These are phyloP conservation scores for Sander vitreus DNA, from an alignment of 2,113 vertebrate genomes.

Conservation along the genomic window DNA sequence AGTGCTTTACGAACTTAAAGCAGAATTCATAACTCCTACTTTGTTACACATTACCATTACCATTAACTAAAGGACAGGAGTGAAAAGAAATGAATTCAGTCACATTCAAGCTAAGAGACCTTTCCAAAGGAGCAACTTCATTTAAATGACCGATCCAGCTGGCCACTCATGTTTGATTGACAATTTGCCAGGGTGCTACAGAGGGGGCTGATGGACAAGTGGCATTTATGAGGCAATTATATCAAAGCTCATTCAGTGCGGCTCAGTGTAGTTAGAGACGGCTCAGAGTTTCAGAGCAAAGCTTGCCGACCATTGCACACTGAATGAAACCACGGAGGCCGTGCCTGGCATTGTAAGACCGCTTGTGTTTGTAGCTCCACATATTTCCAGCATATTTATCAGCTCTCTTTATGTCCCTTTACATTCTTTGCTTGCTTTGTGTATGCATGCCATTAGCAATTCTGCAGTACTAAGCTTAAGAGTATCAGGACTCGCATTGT, in stretches of 20 bases:
- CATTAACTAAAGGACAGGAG: slow-evolving; percentile 19
- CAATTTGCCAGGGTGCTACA: slow-evolving; percentile 72
- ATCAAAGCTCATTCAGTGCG: slow-evolving; percentile 75
- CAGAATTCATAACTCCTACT: slow-evolving; percentile 29
- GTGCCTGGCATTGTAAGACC: slow-evolving; percentile 59
- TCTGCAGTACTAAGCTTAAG: slow-evolving; percentile 59
- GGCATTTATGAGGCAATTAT: slow-evolving; percentile 87
- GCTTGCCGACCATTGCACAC: slow-evolving; percentile 49
- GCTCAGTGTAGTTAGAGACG: slow-evolving; percentile 44
- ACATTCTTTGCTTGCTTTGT: slow-evolving; percentile 67
- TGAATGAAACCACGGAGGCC: slow-evolving; percentile 58
- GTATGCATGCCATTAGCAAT: slow-evolving; percentile 60
- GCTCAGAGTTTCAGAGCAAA: slow-evolving; percentile 36
- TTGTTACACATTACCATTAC: slow-evolving; percentile 41
- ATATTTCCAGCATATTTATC: slow-evolving; percentile 78
- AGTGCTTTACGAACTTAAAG: slow-evolving; percentile 1
- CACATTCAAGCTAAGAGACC: slow-evolving; percentile 50
- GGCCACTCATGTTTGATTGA: slow-evolving; percentile 81
- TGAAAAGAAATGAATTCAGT: slow-evolving; percentile 46
- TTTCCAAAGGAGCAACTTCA: slow-evolving; percentile 55
- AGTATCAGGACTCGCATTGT: slow-evolving; percentile 71
- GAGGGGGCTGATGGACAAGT: slow-evolving; percentile 81
- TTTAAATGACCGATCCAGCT: slow-evolving; percentile 66
- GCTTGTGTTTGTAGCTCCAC: slow-evolving; percentile 55
- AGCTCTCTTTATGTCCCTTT: slow-evolving; percentile 52